phyloP scores from a whole-genome alignment of 2,888 invertebrate species.

The Lottia gigantea region DNA sequence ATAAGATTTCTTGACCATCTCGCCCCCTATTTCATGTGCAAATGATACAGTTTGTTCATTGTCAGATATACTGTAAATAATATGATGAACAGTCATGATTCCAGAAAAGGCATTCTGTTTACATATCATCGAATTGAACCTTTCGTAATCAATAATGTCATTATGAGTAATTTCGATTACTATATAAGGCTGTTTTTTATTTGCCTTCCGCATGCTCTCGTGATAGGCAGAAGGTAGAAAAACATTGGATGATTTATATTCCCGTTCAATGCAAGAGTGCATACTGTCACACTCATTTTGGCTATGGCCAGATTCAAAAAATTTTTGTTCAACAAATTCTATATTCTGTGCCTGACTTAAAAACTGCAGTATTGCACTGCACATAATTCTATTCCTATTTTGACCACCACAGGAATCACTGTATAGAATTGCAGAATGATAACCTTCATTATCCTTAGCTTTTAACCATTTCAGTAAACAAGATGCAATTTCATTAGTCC shows the following conservation, averaged over 20 bases:
- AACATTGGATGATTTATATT: not conserved
- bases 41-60: not conserved
- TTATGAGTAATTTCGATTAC: not conserved
- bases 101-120: not conserved
- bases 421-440: not conserved
- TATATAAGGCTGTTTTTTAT: not conserved
- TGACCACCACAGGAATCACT: not conserved
- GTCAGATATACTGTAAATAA: not conserved
- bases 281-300: not conserved
- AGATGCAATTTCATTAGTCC: not conserved
- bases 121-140: too few relatives aligned
- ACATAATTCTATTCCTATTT: conserved; percentile 3
- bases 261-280: not conserved
- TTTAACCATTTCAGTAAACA: not conserved
- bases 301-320: not conserved
- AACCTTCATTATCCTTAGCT: not conserved
- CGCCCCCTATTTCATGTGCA: not conserved
- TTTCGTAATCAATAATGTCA: too few relatives aligned
- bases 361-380: not conserved
- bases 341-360: not conserved
- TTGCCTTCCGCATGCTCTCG: not conserved
- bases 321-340: not conserved
- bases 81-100: not conserved
- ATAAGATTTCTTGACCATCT: not conserved
- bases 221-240: not conserved